These are phyloP conservation scores for Zaprionus nigranus DNA, from an alignment of 1,140 invertebrate species.

Conservation along the genomic window DNA sequence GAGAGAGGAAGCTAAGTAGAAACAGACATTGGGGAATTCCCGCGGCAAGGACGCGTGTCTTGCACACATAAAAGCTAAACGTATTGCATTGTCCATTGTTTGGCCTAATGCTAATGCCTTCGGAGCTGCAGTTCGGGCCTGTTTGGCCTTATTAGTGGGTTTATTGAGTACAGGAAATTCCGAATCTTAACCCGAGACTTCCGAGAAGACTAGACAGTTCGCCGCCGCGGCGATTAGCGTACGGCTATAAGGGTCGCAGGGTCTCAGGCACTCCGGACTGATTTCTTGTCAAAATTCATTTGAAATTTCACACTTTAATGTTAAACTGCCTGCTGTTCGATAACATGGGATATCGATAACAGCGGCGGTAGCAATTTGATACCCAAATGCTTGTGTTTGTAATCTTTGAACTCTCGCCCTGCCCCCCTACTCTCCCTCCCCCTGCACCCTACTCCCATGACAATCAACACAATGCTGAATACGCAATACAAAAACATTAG, in stretches of 20 bases:
- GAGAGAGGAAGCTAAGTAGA: conserved; percentile 59
- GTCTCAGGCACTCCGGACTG: conserved; percentile 11
- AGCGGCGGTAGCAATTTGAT: conserved; percentile 64
- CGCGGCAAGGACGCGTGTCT: conserved; percentile 74
- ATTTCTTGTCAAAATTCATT: conserved; percentile 72
- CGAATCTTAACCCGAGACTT: conserved; percentile 68
- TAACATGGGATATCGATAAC: conserved; percentile 49
- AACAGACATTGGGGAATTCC: conserved; percentile 74
- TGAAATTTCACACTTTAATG: conserved; percentile 79
- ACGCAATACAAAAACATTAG: conserved; percentile 78
- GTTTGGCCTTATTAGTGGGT: conserved; percentile 78
- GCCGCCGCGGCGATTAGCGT: conserved; percentile 61
- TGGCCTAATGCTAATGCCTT: conserved; percentile 74
- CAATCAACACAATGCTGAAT: conserved; percentile 70
- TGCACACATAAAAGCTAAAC: conserved; percentile 68
- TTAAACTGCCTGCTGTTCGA: conserved; percentile 43
- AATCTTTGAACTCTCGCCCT: conserved; percentile 69
- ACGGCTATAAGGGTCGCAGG: not conserved
- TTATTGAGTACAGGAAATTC: conserved; percentile 73
- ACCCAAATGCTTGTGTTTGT: conserved; percentile 37
- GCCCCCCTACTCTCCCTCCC: conserved; percentile 17
- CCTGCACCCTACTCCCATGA: conserved; percentile 15
- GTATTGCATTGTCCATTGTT: conserved; percentile 64
- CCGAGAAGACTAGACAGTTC: conserved; percentile 49
- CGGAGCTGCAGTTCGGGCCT: conserved; percentile 50